A percentile compares a stretch with the other conserved stretches of the same genome.
phyloP scores from a whole-genome alignment of 1,140 invertebrate genomes.

The Diorhabda sublineata region DNA sequence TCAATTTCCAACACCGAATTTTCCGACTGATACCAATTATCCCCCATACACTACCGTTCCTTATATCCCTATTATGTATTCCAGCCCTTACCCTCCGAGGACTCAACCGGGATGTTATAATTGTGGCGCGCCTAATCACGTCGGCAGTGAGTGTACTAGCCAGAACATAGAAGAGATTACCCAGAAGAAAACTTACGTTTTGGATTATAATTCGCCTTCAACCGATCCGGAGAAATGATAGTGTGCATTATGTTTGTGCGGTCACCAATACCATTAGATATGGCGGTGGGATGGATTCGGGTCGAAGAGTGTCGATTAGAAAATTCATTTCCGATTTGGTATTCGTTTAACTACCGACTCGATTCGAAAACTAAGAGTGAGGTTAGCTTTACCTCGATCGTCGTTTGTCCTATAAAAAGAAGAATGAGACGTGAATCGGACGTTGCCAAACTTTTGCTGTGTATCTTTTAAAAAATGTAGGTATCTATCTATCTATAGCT shows the following conservation, averaged over 20 bases:
- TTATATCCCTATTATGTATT: constrained; percentile 49
- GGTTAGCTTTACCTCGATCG: no score
- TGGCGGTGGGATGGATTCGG: no score
- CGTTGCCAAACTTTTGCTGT: no score
- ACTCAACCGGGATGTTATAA: constrained; percentile 60
- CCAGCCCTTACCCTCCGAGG: constrained; percentile 45
- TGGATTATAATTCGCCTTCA: constrained; percentile 21
- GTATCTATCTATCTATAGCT: no score
- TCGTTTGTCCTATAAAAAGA: no score
- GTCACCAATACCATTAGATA: neutral
- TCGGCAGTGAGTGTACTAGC: constrained; percentile 79
- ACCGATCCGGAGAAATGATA: constrained; percentile 27
- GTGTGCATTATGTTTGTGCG: neutral
- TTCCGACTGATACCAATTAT: constrained; percentile 28
- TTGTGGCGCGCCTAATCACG: constrained; percentile 71
- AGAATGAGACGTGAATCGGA: no score
- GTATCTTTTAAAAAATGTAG: no score
- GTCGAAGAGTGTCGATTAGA: no score
- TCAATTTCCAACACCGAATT: constrained; percentile 29
- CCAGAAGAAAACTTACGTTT: constrained; percentile 58
- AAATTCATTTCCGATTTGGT: no score
- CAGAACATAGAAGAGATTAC: constrained; percentile 85
- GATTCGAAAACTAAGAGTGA: no score
- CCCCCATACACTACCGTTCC: constrained; percentile 48
- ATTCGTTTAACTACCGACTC: no score